Conservation (phyloP, 2,113 vertebrate species). For the Corydoras sp. region DNA sequence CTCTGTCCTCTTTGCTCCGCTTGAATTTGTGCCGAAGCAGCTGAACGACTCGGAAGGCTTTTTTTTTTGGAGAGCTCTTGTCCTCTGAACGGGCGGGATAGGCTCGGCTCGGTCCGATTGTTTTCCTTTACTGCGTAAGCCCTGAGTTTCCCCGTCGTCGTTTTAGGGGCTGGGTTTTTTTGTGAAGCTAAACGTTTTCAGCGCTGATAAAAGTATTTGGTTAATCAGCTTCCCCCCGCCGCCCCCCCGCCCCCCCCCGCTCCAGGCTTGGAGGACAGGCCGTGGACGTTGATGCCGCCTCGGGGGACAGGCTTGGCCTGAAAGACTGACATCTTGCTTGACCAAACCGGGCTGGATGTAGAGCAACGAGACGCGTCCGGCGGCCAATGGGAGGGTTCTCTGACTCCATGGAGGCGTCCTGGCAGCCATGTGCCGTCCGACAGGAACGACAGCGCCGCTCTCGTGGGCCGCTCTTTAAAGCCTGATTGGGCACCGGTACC, state of each 20-base stretch:
- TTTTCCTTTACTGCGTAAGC: too few species aligned
- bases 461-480: slow-evolving; percentile 49
- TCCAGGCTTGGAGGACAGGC: slow-evolving; percentile 56
- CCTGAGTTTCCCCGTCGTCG: not conserved
- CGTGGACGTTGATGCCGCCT: slow-evolving; percentile 56
- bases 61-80: slow-evolving; percentile 23
- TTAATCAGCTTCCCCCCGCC: slow-evolving; percentile 71
- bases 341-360: slow-evolving; percentile 55
- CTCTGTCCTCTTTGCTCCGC: too few species aligned
- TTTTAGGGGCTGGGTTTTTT: slow-evolving; percentile 34
- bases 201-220: slow-evolving; percentile 78
- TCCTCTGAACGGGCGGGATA: slow-evolving; percentile 11
- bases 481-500: slow-evolving; percentile 65
- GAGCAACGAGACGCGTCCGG: slow-evolving; percentile 49
- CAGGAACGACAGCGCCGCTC: slow-evolving; percentile 56
- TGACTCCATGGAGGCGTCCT: slow-evolving; percentile 25
- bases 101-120: too few species aligned
- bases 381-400: slow-evolving; percentile 59
- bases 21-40: not conserved
- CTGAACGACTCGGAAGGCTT: slow-evolving; percentile 19
- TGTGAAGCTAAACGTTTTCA: slow-evolving; percentile 61
- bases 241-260: slow-evolving; percentile 59
- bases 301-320: slow-evolving; percentile 8
- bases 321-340: slow-evolving; percentile 63
- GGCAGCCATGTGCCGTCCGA: slow-evolving; percentile 53